Evolutionary conservation across 53 echinoderm and acorn worm genomes (phyloP), one percentile per base, ranked within the genome.

Genomic region (Apostichopus leukothele): DNA sequence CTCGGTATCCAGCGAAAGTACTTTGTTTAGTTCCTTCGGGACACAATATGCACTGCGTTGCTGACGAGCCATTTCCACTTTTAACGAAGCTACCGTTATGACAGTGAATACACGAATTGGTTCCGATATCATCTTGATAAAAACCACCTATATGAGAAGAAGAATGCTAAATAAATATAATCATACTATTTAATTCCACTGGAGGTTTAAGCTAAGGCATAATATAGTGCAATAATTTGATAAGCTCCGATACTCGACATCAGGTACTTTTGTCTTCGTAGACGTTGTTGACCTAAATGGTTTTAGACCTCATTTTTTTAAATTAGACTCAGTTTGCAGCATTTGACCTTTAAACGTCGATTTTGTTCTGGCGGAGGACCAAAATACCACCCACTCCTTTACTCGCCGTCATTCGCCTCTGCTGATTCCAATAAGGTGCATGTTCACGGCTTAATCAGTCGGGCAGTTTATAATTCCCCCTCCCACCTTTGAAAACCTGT

Each of bases 41-140:
- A 26, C 76, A 76, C 25, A 76, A 23, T 76, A 23, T 76, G 26
- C 76, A 76, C 14, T 76, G 76, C 9, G 9, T 21, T 9, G 14
- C 23, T 5, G 76, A 76, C 9, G 76, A 50, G 5, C 50, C 76
- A 26, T 51, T 51, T 51, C 51, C 76, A 13, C 14, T 27, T 27
- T 51, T 76, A 27, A 76, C 76, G 27, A 50, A 76, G 19, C 76
- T 76, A 27, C 76, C 76, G 25, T 76, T 14, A 50, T 27, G 10
- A 19, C 76, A 76, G 9, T 9, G 51, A 27, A 23, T 4, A 27
- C 76, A 76, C 76, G 11, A 51, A 5, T 11, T 27, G 76, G 9
- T 76, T 27, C 76, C 76, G 9, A 76, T 10, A 50, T 76, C 76
- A 26, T 76, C 76, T 51, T 76, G 76, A 19, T 76, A 76, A 14